Percentiles rank a stretch among this genome's conserved stretches.
phyloP scores from a whole-genome alignment of 2,113 vertebrate species.

The Elaphurus davidianus region DNA sequence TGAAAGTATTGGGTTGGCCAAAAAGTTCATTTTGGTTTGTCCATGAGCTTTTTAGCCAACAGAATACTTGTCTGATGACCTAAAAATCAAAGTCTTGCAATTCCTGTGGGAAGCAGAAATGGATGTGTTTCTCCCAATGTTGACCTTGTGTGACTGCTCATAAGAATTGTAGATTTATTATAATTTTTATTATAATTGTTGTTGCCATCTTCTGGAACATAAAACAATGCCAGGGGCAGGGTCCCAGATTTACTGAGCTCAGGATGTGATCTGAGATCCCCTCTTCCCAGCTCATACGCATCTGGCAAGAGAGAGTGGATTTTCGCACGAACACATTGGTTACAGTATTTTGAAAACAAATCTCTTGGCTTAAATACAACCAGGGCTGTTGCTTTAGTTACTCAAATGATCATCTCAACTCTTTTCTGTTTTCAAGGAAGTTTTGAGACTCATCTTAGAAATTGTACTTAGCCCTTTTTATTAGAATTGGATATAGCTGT shows the following conservation, averaged over 20 bases:
- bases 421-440: conserved; percentile 59
- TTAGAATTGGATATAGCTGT: conserved; percentile 71
- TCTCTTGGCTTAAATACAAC: conserved; percentile 12
- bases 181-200: neutral
- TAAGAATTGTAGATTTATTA: neutral
- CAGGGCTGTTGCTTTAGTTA: conserved; percentile 43
- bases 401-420: conserved; percentile 47
- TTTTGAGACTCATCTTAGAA: conserved; percentile 66
- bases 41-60: neutral
- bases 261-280: neutral
- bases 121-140: neutral
- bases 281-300: neutral
- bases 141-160: neutral
- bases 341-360: conserved; percentile 29
- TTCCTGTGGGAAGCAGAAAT: neutral
- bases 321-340: neutral
- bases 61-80: neutral
- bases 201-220: neutral
- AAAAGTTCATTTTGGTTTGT: neutral
- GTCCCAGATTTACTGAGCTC: neutral
- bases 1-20: neutral
- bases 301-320: neutral
- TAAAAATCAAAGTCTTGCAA: neutral
- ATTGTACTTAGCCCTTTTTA: conserved; percentile 74
- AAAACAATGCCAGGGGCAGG: neutral